Evolutionary conservation across 2,113 vertebrate species (phyloP).

Genomic region (Takifugu bimaculatus): DNA sequence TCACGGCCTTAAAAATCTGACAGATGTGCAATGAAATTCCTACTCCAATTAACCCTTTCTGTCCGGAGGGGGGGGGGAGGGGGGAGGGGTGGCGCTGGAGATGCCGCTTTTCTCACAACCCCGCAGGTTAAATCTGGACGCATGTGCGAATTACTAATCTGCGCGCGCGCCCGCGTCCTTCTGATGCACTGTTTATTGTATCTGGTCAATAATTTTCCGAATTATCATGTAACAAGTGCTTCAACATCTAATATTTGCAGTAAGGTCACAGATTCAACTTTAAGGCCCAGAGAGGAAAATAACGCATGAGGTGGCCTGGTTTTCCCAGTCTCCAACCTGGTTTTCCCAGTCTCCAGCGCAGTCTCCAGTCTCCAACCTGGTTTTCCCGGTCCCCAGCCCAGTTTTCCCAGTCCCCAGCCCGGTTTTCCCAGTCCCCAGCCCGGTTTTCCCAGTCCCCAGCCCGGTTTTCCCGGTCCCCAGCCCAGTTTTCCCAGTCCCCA

Average conservation of each 20-base stretch:
- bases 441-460: neutral
- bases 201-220: conserved; percentile 37
- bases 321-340: neutral
- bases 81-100: conserved; percentile 28
- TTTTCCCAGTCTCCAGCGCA: neutral
- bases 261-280: too few species aligned
- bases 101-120: conserved; percentile 62
- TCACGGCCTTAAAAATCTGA: conserved; percentile 83
- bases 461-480: neutral
- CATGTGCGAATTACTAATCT: conserved; percentile 54
- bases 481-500: neutral
- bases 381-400: neutral
- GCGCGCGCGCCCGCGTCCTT: conserved; percentile 35
- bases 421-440: too few species aligned
- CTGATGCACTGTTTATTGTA: conserved; percentile 33
- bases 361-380: neutral
- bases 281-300: too few species aligned
- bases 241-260: too few species aligned
- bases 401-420: too few species aligned
- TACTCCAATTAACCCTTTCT: conserved; percentile 82
- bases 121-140: conserved; percentile 64
- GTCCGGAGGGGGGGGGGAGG: conserved; percentile 36
- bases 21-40: conserved; percentile 83
- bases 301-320: neutral
- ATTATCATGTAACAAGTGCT: too few species aligned